Conservation (phyloP, 1,140 invertebrate species). For the Andrena cerasifolii region DNA sequence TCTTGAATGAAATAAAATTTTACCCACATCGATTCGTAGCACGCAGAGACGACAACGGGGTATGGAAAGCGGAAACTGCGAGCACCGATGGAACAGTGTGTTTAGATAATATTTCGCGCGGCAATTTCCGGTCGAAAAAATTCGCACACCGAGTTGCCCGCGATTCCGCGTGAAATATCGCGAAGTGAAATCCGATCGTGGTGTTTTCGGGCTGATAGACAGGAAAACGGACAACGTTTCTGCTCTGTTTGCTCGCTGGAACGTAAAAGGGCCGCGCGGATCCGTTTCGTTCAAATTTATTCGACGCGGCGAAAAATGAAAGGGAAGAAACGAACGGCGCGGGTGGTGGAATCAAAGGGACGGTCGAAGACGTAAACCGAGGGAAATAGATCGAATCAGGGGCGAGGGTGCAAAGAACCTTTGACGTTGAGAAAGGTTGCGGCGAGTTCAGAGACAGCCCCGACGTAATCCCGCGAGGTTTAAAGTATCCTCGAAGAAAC, state of each 20-base stretch:
- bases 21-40: too few relatives aligned
- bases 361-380: not conserved
- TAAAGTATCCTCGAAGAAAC: not conserved
- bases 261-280: not conserved
- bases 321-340: not conserved
- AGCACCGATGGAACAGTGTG: not conserved
- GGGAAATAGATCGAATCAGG: not conserved
- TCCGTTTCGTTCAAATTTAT: not conserved
- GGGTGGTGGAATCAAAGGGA: not conserved
- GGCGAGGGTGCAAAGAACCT: not conserved
- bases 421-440: not conserved
- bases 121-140: not conserved
- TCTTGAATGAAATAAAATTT: too few relatives aligned
- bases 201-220: constrained; percentile 3
- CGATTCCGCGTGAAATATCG: not conserved
- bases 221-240: not conserved
- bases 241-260: not conserved
- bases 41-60: too few relatives aligned
- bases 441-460: not conserved
- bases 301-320: not conserved
- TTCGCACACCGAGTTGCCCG: not conserved
- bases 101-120: not conserved
- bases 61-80: not conserved
- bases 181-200: not conserved
- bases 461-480: not conserved